Evolutionary conservation across 2,113 vertebrate species (phyloP), one percentile per base, ranked within the genome.

Genomic region (Phodopus roborovskii): DNA sequence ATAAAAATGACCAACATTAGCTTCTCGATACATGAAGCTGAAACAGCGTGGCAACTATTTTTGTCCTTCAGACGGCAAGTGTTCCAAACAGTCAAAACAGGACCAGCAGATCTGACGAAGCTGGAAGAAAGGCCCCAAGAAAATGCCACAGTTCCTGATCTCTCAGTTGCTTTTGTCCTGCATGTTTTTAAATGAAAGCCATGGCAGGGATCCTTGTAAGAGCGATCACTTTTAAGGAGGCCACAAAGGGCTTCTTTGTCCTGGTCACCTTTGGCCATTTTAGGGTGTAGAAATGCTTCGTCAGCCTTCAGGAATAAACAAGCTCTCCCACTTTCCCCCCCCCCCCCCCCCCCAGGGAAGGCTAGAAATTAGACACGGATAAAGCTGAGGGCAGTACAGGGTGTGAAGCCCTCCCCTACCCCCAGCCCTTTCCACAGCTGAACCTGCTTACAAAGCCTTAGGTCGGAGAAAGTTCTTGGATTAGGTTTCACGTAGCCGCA

Each of bases 31-130:
- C 50, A 66, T 36, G 82, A 70, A 77, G 17, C 16, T 95, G 81
- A 90, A 94, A 50, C 24, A 77, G 12, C 16, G 26, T 87, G 73
- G 7, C 88, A 48, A 84, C 7, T 94, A 45, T 77, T 85, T 94
- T 85, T 94, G n/a, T 91, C 20, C 50, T 71, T 92, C 66, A n/a
- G 68, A 86, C 95, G 64, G 12, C 62, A 28, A 28, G 77, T 70
- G 94, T 92, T 77, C 33, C 36, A n/a, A 73, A 30, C 45, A 36
- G 24, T 0, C 39, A 79, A 81, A 90, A 90, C 53, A 26, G 68
- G n/a, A 83, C 7, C 53, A 19, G 4, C 13, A 56, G 33, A 28
- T 86, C 19, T 60, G 62, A 15, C 13, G 36, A 20, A 58, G 58
- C 5, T 15, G 45, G 19, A 11, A 70, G 42, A 48, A 24, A 50